Conservation (phyloP, 2,888 invertebrate species). For the Ptilodon capucinus region DNA sequence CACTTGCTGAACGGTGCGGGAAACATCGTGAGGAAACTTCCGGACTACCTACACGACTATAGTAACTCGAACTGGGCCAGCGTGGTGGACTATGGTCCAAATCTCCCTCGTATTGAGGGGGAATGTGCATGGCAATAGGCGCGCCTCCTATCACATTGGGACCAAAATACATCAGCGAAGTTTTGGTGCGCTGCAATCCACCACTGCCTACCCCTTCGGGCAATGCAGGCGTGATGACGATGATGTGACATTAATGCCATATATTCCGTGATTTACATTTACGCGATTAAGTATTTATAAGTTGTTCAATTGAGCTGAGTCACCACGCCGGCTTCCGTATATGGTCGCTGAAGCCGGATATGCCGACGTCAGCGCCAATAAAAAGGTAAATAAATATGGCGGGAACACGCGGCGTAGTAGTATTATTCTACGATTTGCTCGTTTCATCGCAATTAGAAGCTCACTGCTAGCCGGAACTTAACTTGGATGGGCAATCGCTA, state of each 20-base stretch:
- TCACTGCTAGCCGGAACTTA: conserved; percentile 56
- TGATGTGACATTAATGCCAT: not conserved
- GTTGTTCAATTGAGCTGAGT: conserved; percentile 14
- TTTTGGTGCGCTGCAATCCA: too few species aligned
- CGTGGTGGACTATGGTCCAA: too few species aligned
- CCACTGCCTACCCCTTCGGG: too few species aligned
- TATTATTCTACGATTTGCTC: conserved; percentile 30
- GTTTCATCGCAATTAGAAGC: conserved; percentile 43
- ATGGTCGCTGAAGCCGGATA: conserved; percentile 30
- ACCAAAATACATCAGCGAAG: too few species aligned
- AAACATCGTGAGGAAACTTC: too few species aligned
- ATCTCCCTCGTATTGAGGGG: too few species aligned
- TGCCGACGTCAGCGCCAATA: conserved; percentile 25
- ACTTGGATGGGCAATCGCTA: conserved; percentile 22
- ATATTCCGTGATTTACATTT: not conserved
- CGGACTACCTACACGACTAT: too few species aligned
- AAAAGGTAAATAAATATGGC: conserved; percentile 22
- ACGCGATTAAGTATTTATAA: not conserved
- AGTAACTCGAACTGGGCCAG: too few species aligned
- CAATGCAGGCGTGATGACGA: too few species aligned
- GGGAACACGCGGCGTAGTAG: conserved; percentile 14
- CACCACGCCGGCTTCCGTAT: conserved; percentile 19
- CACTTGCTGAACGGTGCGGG: too few species aligned
- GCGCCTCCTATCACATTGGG: too few species aligned
- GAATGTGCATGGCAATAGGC: too few species aligned